These are phyloP conservation scores for Cyrtodaria siliqua DNA, from an alignment of 2,888 invertebrate genomes.

Conservation along the genomic window DNA sequence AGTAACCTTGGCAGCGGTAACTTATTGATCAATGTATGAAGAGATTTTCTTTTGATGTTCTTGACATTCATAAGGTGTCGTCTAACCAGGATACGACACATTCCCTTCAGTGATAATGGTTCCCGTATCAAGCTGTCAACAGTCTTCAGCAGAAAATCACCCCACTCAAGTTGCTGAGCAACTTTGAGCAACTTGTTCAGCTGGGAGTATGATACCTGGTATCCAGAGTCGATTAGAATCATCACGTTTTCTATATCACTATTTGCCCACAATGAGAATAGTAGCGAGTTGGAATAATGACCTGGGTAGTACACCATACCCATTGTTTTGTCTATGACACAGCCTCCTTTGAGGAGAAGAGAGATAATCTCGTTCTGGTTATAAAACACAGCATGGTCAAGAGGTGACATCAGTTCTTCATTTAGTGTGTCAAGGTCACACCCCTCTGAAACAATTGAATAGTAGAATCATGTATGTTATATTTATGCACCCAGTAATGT, in stretches of 20 bases:
- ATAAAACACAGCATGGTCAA: conserved; percentile 62
- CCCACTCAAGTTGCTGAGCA: conserved; percentile 46
- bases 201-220: conserved; percentile 49
- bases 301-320: conserved; percentile 62
- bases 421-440: conserved; percentile 63
- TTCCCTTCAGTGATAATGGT: conserved; percentile 45
- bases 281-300: conserved; percentile 62
- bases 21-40: conserved; percentile 33
- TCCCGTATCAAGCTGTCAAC: conserved; percentile 37
- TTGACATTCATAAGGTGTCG: conserved; percentile 47
- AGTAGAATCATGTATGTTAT: too few relatives aligned
- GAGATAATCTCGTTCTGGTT: conserved; percentile 56
- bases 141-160: conserved; percentile 45
- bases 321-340: conserved; percentile 57
- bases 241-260: conserved; percentile 60
- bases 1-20: conserved; percentile 49
- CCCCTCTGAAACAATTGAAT: conserved; percentile 48
- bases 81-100: conserved; percentile 47
- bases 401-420: conserved; percentile 61
- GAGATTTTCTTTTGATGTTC: conserved; percentile 28
- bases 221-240: conserved; percentile 59
- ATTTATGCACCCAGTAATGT: too few relatives aligned
- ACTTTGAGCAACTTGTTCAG: conserved; percentile 45
- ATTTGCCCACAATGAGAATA: conserved; percentile 63
- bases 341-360: conserved; percentile 63